These are phyloP conservation scores for Podarcis raffonei DNA, from an alignment of 2,113 vertebrate species.

Conservation along the genomic window DNA sequence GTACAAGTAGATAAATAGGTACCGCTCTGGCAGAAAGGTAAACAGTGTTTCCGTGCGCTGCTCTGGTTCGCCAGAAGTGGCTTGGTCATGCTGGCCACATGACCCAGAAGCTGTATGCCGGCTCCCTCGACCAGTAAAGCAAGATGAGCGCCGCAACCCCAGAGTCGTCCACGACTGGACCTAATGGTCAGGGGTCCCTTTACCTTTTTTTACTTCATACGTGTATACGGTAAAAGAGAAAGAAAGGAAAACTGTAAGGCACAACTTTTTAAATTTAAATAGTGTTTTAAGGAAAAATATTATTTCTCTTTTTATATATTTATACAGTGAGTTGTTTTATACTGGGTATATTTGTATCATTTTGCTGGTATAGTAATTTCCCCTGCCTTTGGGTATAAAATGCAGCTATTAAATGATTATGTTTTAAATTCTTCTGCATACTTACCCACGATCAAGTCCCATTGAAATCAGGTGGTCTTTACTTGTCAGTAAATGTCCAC, in stretches of 20 bases:
- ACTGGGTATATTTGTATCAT: neutral
- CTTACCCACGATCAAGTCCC: neutral
- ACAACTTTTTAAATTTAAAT: neutral
- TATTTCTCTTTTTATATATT: neutral
- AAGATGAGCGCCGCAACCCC: too few species aligned
- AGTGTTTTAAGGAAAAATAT: neutral
- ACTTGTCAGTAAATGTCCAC: neutral
- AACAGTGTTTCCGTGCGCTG: too few species aligned
- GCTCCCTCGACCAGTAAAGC: too few species aligned
- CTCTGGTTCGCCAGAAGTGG: too few species aligned
- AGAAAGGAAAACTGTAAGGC: neutral
- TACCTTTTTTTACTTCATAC: too few species aligned
- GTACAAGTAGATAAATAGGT: too few species aligned
- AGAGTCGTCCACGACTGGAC: too few species aligned
- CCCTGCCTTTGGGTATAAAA: neutral
- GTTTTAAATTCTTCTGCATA: neutral
- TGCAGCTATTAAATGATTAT: neutral
- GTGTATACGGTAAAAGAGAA: neutral
- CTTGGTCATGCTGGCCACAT: too few species aligned
- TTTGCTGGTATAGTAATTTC: neutral
- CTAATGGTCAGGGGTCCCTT: too few species aligned
- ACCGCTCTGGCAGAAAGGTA: too few species aligned
- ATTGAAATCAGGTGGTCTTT: neutral
- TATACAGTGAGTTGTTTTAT: neutral
- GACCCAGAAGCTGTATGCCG: too few species aligned